Percentiles rank a stretch among this genome's conserved stretches.
These are phyloP conservation scores for Orchesella cincta DNA, from an alignment of 1,140 invertebrate species.

Conservation along the genomic window DNA sequence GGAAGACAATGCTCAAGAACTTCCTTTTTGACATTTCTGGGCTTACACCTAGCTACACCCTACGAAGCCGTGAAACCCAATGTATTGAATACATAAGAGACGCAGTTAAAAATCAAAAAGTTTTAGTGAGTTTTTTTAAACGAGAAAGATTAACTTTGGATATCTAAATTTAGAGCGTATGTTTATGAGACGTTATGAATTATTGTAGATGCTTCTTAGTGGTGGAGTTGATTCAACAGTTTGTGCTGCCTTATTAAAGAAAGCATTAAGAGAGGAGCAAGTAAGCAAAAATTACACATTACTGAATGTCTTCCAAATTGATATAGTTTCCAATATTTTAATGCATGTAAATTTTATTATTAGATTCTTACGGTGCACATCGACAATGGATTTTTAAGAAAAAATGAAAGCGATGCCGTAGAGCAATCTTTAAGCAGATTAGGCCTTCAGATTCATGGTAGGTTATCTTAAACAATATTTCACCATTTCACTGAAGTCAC, in stretches of 20 bases:
- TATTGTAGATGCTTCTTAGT: conserved; percentile 79
- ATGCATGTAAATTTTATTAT: conserved; percentile 29
- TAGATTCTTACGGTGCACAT: conserved; percentile 91
- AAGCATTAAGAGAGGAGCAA: conserved; percentile 84
- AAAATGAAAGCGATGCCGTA: conserved; percentile 88
- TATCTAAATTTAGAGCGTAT: conserved; percentile 14
- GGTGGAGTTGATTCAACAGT: conserved; percentile 98
- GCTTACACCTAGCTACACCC: conserved; percentile 83
- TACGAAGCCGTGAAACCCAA: conserved; percentile 81
- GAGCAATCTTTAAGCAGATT: conserved; percentile 80
- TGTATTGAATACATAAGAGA: conserved; percentile 93
- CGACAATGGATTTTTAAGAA: conserved; percentile 98
- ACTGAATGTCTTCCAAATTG: not conserved
- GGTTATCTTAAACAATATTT: conserved; percentile 32
- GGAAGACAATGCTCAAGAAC: conserved; percentile 88
- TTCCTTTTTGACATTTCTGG: conserved; percentile 91
- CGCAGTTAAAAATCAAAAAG: conserved; percentile 87
- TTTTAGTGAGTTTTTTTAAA: conserved; percentile 70
- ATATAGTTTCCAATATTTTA: not conserved
- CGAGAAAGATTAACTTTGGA: not conserved
- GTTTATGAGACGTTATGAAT: conserved; percentile 24
- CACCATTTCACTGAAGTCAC: too few species aligned
- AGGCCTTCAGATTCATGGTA: conserved; percentile 79
- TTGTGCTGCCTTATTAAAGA: conserved; percentile 90
- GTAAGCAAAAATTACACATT: conserved; percentile 50